phyloP scores from a whole-genome alignment of 2,888 invertebrate species.

The Cordylochernes scorpioides region DNA sequence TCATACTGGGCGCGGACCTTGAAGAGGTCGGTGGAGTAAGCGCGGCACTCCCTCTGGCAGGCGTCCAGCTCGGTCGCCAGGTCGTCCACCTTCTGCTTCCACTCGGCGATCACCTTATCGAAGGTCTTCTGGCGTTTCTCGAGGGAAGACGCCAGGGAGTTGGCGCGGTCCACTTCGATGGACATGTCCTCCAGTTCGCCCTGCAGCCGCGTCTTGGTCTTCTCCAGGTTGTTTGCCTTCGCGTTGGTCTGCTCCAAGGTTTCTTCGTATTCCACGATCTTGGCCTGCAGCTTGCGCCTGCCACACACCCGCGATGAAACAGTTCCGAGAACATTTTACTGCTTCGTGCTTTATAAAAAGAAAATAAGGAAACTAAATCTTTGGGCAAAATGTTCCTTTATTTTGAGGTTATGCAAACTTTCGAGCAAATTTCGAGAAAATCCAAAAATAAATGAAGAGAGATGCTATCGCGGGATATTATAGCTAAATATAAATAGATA shows the following conservation, averaged over 20 bases:
- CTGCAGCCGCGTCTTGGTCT: slow-evolving; percentile 28
- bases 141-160: slow-evolving; percentile 75
- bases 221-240: slow-evolving; percentile 28
- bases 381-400: no score
- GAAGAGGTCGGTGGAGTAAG: slow-evolving; percentile 98
- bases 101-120: slow-evolving; percentile 98
- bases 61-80: slow-evolving; percentile 89
- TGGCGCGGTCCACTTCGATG: slow-evolving; percentile 36
- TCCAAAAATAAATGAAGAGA: no score
- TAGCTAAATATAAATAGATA: no score
- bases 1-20: slow-evolving; percentile 87
- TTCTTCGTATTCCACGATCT: slow-evolving; percentile 28
- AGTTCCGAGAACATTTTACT: no score
- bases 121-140: slow-evolving; percentile 99
- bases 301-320: no score
- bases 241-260: slow-evolving; percentile 27
- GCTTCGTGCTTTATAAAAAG: no score
- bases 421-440: no score
- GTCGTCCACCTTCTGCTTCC: slow-evolving; percentile 95
- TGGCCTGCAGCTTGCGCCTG: slow-evolving; percentile 25
- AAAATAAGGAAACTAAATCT: no score
- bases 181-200: slow-evolving; percentile 30
- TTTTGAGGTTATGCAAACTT: no score
- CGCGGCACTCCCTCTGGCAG: slow-evolving; percentile 95
- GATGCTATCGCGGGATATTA: no score